A percentile compares a stretch with the other conserved stretches of the same genome.
Conservation (phyloP, 2,113 vertebrate species). For the Epinephelus fuscoguttatus region DNA sequence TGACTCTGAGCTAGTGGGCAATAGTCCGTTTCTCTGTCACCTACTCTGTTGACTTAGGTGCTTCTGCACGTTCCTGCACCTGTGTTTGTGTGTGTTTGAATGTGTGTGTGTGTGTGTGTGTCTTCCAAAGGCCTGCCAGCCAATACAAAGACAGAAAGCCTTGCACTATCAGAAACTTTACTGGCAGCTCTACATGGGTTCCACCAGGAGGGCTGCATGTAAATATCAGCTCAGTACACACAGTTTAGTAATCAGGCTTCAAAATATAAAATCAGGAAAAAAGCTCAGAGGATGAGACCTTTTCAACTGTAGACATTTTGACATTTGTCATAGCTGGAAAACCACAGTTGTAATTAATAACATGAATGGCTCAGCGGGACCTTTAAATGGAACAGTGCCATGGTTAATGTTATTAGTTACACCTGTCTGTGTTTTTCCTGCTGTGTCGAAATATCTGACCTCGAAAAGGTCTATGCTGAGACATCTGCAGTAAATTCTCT, state of each 20-base stretch:
- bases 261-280: not conserved
- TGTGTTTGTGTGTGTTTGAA: slow-evolving; percentile 18
- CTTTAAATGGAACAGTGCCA: not conserved
- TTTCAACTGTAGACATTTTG: not conserved
- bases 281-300: not conserved
- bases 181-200: not conserved
- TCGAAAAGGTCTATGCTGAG: not conserved
- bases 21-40: slow-evolving; percentile 66
- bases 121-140: not conserved
- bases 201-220: not conserved
- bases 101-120: slow-evolving; percentile 26
- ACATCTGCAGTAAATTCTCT: not conserved
- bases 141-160: not conserved
- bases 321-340: not conserved
- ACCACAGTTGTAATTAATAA: not conserved
- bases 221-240: not conserved
- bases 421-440: not conserved
- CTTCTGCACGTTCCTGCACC: slow-evolving; percentile 16
- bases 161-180: not conserved
- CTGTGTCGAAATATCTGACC: not conserved
- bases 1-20: slow-evolving; percentile 82
- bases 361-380: slow-evolving; percentile 1
- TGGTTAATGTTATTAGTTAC: slow-evolving; percentile 13
- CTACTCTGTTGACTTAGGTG: slow-evolving; percentile 63
- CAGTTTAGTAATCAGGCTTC: not conserved